A percentile compares a stretch with the other conserved stretches of the same genome.
Conservation (phyloP, 1,140 invertebrate species). For the Octopus sinensis region DNA sequence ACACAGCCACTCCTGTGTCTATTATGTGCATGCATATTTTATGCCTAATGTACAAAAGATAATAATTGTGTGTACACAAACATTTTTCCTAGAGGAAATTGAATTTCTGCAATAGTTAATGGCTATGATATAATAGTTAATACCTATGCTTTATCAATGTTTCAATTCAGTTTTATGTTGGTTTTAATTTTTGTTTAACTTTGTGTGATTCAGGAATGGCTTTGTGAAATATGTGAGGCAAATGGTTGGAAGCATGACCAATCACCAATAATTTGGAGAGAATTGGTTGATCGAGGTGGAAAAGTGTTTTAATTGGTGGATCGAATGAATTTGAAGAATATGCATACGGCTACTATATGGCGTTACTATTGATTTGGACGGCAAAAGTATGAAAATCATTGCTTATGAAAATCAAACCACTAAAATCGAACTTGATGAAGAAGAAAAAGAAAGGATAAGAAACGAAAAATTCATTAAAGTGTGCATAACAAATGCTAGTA, state of each 20-base stretch:
- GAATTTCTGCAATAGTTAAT: background rate
- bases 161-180: background rate
- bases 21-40: background rate
- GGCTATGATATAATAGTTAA: background rate
- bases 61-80: background rate
- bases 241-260: constrained; percentile 49
- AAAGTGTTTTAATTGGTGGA: constrained; percentile 57
- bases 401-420: constrained; percentile 45
- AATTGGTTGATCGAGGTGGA: constrained; percentile 56
- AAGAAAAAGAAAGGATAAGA: too few species aligned
- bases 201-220: constrained; percentile 47
- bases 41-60: background rate
- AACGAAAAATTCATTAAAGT: too few species aligned
- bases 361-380: constrained; percentile 46
- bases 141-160: background rate
- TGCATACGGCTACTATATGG: constrained; percentile 54
- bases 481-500: too few species aligned
- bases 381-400: constrained; percentile 49
- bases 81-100: background rate
- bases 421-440: too few species aligned
- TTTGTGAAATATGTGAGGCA: constrained; percentile 42
- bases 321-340: constrained; percentile 59
- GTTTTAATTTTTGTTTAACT: background rate
- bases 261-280: constrained; percentile 58
- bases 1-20: too few species aligned